Percentiles rank a stretch among this genome's conserved stretches.
phyloP scores from a whole-genome alignment of 2,113 vertebrate species.

The Lepisosteus oculatus region DNA sequence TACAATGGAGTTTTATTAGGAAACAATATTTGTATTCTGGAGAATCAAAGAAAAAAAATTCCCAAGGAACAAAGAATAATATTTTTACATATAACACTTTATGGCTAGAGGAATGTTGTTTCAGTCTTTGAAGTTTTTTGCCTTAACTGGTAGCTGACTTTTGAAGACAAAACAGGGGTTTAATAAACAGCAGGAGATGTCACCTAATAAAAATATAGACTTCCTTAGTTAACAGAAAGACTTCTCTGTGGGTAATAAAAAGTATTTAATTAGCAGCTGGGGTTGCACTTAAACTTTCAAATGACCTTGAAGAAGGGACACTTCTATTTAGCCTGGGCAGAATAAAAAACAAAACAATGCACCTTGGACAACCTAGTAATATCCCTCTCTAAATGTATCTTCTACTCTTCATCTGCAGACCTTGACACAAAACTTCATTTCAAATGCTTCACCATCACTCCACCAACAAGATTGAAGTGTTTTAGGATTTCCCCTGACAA shows the following conservation, averaged over 20 bases:
- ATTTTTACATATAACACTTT: neutral
- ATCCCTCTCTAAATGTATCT: neutral
- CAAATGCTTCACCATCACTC: too few relatives aligned
- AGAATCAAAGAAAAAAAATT: neutral
- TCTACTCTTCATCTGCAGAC: neutral
- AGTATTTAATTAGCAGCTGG: conserved; percentile 46
- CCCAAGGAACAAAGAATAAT: neutral
- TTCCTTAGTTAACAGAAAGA: conserved; percentile 39
- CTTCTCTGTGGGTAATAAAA: conserved; percentile 40
- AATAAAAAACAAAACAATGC: too few relatives aligned
- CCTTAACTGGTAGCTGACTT: neutral
- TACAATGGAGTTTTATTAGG: neutral
- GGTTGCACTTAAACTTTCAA: conserved; percentile 39
- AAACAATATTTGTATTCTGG: neutral
- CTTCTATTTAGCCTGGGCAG: neutral
- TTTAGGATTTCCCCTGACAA: too few relatives aligned
- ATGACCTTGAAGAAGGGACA: conserved; percentile 32
- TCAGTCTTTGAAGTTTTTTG: neutral
- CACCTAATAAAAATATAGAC: conserved; percentile 55
- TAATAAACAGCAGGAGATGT: conserved; percentile 42
- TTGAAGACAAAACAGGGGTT: conserved; percentile 50
- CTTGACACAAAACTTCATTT: too few relatives aligned
- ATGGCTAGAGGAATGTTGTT: neutral
- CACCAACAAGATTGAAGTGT: too few relatives aligned
- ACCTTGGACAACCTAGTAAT: too few relatives aligned